phyloP scores from a whole-genome alignment of 2,113 vertebrate species.

The Trematocara zebra region DNA sequence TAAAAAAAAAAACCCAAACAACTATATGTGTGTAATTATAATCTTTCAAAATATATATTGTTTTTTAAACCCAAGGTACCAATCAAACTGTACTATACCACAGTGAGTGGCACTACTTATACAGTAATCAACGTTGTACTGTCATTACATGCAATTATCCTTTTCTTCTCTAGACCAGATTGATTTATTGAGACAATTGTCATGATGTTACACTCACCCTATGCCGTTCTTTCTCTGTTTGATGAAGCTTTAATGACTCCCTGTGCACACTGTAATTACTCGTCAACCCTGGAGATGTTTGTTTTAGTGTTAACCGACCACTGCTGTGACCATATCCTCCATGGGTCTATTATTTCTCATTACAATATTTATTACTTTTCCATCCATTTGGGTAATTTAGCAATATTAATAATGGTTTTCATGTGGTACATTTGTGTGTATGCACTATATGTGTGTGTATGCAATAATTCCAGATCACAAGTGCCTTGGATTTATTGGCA shows the following conservation, averaged over 20 bases:
- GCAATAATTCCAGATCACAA: conserved; percentile 87
- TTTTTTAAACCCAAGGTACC: background rate
- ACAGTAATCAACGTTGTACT: background rate
- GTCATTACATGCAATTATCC: background rate
- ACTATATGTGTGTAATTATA: background rate
- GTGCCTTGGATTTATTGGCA: conserved; percentile 86
- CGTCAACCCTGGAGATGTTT: conserved; percentile 59
- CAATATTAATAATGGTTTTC: conserved; percentile 78
- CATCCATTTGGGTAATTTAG: conserved; percentile 87
- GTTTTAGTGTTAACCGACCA: conserved; percentile 66
- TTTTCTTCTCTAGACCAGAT: background rate
- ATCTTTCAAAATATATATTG: background rate
- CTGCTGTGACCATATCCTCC: conserved; percentile 52
- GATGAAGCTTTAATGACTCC: conserved; percentile 55
- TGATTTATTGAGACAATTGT: conserved; percentile 54
- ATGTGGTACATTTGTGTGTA: conserved; percentile 49
- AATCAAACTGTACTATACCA: background rate
- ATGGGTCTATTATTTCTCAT: conserved; percentile 59
- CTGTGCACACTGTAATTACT: conserved; percentile 55
- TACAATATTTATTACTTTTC: conserved; percentile 83
- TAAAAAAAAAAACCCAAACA: background rate
- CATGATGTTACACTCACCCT: conserved; percentile 18
- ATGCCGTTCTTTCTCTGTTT: conserved; percentile 10
- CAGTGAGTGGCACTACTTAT: background rate
- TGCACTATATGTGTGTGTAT: background rate